A percentile compares a stretch with the other conserved stretches of the same genome.
Evolutionary conservation across 2,797 vertebrate genomes (phyloP).

Genomic region (Pangasius larnaudii): DNA sequence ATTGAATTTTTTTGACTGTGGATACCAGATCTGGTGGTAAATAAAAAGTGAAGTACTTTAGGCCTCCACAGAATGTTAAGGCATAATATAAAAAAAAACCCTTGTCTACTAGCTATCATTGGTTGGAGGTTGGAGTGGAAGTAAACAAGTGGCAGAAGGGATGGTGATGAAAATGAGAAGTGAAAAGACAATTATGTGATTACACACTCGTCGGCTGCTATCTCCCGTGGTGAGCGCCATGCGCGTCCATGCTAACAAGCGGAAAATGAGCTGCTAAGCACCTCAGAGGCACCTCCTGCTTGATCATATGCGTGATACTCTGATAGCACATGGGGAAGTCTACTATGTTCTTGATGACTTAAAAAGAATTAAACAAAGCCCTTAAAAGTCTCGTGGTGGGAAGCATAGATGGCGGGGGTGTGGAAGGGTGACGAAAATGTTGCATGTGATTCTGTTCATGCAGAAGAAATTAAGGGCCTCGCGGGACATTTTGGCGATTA

Average conservation of each 20-base stretch:
- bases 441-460: conserved; percentile 43
- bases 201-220: conserved; percentile 99
- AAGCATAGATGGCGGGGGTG: background rate
- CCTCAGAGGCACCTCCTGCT: conserved; percentile 82
- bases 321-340: conserved; percentile 57
- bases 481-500: background rate
- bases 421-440: background rate
- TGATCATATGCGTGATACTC: conserved; percentile 69
- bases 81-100: background rate
- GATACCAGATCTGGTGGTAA: background rate
- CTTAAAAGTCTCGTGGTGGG: conserved; percentile 6
- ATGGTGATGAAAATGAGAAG: conserved; percentile 99
- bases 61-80: background rate
- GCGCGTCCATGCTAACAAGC: conserved; percentile 94
- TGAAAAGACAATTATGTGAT: conserved; percentile 99
- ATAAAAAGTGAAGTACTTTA: background rate
- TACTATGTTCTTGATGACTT: conserved; percentile 64
- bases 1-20: too few relatives aligned
- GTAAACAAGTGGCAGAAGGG: conserved; percentile 65
- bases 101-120: background rate
- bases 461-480: conserved; percentile 20
- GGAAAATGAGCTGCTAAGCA: conserved; percentile 99
- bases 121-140: conserved; percentile 49
- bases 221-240: conserved; percentile 84
- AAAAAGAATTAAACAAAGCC: conserved; percentile 65